A percentile compares a stretch with the other conserved stretches of the same genome.
phyloP scores from a whole-genome alignment of 2,888 invertebrate species.

The Erebia aethiops region DNA sequence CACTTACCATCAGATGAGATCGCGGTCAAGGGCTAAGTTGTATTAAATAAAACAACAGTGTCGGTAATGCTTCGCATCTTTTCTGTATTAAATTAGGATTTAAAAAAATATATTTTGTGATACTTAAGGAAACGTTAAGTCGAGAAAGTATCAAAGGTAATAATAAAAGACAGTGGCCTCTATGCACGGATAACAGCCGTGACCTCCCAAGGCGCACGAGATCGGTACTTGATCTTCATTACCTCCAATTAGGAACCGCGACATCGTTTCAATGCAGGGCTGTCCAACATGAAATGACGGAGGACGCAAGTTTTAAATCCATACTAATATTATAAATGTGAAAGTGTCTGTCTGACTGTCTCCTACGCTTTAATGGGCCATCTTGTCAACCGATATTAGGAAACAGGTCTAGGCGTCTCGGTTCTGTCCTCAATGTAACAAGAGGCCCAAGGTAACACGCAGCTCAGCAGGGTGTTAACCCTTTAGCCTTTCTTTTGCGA shows the following conservation, averaged over 20 bases:
- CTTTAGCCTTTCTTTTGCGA: slow-evolving; percentile 3
- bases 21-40: too few relatives aligned
- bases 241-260: slow-evolving; percentile 34
- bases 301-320: not conserved
- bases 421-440: slow-evolving; percentile 1
- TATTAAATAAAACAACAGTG: too few relatives aligned
- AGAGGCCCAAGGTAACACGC: not conserved
- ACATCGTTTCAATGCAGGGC: slow-evolving; percentile 28
- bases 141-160: slow-evolving; percentile 2
- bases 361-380: too few relatives aligned
- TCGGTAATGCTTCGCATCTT: too few relatives aligned
- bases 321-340: too few relatives aligned
- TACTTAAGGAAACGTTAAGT: too few relatives aligned
- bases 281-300: slow-evolving; percentile 9
- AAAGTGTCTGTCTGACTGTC: too few relatives aligned
- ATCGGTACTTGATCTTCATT: slow-evolving; percentile 39
- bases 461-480: slow-evolving; percentile 2
- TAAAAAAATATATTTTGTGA: too few relatives aligned
- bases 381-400: too few relatives aligned
- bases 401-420: not conserved
- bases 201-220: slow-evolving; percentile 26
- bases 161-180: slow-evolving; percentile 7
- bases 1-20: too few relatives aligned
- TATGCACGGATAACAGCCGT: slow-evolving; percentile 16
- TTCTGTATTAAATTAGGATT: too few relatives aligned